phyloP scores from a whole-genome alignment of 2,797 vertebrate species.

The Falco naumanni region DNA sequence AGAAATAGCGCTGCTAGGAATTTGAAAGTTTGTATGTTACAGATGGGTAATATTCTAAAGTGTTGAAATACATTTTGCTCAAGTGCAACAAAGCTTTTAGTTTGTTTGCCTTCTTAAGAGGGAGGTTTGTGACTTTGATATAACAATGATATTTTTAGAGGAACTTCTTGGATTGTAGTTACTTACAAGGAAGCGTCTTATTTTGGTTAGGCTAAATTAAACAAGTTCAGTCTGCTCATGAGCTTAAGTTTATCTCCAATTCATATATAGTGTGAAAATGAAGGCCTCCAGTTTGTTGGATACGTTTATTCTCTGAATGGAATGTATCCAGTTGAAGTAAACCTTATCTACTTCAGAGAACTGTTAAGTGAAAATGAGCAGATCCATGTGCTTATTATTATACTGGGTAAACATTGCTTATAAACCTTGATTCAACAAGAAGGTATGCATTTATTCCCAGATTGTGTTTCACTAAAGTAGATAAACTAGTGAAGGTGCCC shows the following conservation, averaged over 20 bases:
- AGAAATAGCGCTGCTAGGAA: not conserved
- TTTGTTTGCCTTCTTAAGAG: not conserved
- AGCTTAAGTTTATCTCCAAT: not conserved
- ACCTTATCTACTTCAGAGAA: not conserved
- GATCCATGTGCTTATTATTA: not conserved
- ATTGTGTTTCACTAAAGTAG: not conserved
- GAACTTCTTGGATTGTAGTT: not conserved
- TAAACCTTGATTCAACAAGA: not conserved
- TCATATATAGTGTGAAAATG: not conserved
- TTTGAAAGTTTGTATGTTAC: not conserved
- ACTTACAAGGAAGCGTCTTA: not conserved
- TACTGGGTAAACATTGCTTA: not conserved
- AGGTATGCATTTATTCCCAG: not conserved
- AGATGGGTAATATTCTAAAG: not conserved
- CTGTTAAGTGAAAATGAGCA: not conserved
- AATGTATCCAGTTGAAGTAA: not conserved
- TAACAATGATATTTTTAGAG: not conserved
- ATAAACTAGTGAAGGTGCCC: not conserved
- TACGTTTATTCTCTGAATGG: not conserved
- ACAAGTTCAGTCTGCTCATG: not conserved
- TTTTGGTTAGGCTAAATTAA: not conserved
- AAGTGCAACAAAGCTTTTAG: not conserved
- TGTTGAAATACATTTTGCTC: not conserved
- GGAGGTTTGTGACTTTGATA: not conserved
- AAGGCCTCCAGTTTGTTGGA: not conserved